phyloP scores from a whole-genome alignment of 2,113 vertebrate genomes.

The Orcinus orca region DNA sequence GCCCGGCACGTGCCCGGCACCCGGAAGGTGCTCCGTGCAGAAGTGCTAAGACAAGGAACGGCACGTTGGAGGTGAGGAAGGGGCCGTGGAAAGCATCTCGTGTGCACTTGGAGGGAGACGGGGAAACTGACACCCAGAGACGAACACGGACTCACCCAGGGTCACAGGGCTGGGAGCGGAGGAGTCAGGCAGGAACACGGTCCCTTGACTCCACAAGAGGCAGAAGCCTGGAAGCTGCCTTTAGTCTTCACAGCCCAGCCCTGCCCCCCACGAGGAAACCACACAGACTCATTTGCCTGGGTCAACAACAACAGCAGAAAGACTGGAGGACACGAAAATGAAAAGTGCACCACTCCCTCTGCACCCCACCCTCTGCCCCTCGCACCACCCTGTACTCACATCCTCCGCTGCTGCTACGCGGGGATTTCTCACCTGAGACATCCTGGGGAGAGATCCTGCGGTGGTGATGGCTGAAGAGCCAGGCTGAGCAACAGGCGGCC shows the following conservation, averaged over 20 bases:
- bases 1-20: neutral
- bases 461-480: neutral
- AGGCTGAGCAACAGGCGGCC: neutral
- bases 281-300: constrained; percentile 71
- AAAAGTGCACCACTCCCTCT: constrained; percentile 61
- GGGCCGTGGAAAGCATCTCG: neutral
- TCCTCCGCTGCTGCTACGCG: neutral
- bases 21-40: neutral
- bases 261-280: constrained; percentile 52
- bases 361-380: neutral
- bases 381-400: neutral
- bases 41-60: neutral
- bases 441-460: neutral
- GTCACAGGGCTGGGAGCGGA: neutral
- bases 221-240: neutral
- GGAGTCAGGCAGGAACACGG: neutral
- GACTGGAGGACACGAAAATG: constrained; percentile 60
- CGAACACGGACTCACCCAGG: neutral
- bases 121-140: neutral
- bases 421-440: neutral
- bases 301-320: constrained; percentile 51
- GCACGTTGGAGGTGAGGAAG: neutral
- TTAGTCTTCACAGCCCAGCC: neutral
- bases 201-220: neutral
- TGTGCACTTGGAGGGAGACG: too few relatives aligned